phyloP scores from a whole-genome alignment of 2,888 invertebrate species.

The Parnassius smintheus region DNA sequence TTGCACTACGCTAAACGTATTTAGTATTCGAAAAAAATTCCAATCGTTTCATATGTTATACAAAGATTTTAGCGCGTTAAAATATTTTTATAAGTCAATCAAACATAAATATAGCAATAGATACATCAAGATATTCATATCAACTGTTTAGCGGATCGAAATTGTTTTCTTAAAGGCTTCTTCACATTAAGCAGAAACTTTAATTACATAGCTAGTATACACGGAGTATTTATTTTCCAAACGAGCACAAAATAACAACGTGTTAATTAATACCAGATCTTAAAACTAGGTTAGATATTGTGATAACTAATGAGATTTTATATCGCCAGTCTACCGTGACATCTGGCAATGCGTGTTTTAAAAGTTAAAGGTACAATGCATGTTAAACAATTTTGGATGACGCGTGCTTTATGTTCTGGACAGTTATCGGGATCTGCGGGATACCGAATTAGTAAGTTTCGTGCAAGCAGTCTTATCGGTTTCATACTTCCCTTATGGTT shows the following conservation, averaged over 20 bases:
- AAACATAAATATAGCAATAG: too few relatives aligned
- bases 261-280: slow-evolving; percentile 73
- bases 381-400: slow-evolving; percentile 60
- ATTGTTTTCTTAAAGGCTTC: slow-evolving; percentile 12
- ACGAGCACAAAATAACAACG: slow-evolving; percentile 72
- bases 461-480: slow-evolving; percentile 53
- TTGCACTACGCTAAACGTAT: slow-evolving; percentile 15
- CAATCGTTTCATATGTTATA: not conserved
- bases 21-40: slow-evolving; percentile 11
- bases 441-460: slow-evolving; percentile 39
- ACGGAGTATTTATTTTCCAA: slow-evolving; percentile 45
- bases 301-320: slow-evolving; percentile 79
- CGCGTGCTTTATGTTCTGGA: slow-evolving; percentile 64
- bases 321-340: slow-evolving; percentile 57
- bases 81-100: too few relatives aligned
- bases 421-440: slow-evolving; percentile 52
- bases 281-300: slow-evolving; percentile 74
- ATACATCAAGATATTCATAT: too few relatives aligned
- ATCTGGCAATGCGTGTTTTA: slow-evolving; percentile 62
- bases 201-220: slow-evolving; percentile 35
- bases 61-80: too few relatives aligned
- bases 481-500: slow-evolving; percentile 62
- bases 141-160: not conserved
- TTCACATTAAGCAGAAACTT: slow-evolving; percentile 22
- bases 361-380: slow-evolving; percentile 75